A percentile compares a stretch with the other conserved stretches of the same genome.
Evolutionary conservation across 2,113 vertebrate genomes (phyloP).

Genomic region (Sardina pilchardus): DNA sequence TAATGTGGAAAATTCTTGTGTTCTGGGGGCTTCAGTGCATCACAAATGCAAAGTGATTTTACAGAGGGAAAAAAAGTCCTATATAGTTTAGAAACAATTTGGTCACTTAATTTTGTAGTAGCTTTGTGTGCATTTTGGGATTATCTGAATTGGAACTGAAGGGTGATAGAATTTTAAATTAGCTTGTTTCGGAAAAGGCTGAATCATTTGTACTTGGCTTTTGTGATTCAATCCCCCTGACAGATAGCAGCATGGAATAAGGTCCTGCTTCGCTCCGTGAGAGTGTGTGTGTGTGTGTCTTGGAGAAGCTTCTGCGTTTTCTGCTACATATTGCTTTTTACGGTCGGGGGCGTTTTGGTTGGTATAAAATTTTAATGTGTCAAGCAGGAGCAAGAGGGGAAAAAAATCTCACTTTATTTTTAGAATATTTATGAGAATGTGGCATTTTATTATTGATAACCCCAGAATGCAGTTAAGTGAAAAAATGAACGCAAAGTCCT

Average conservation of each 20-base stretch:
- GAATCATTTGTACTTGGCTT: not conserved
- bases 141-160: not conserved
- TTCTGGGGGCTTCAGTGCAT: not conserved
- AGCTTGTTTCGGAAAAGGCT: not conserved
- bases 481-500: conserved; percentile 68
- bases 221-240: conserved; percentile 4
- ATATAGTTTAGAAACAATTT: not conserved
- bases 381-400: conserved; percentile 38
- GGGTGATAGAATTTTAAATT: not conserved
- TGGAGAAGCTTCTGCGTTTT: conserved; percentile 41
- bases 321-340: conserved; percentile 44
- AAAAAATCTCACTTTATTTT: conserved; percentile 69
- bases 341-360: conserved; percentile 47
- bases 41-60: not conserved
- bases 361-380: conserved; percentile 67
- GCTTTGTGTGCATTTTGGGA: not conserved
- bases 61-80: not conserved
- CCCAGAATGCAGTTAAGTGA: conserved; percentile 71
- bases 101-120: not conserved
- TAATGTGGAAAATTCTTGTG: not conserved
- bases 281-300: not conserved
- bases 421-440: conserved; percentile 76
- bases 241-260: not conserved
- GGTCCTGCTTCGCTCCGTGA: not conserved
- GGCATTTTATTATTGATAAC: conserved; percentile 76